Conservation (phyloP, 1,140 invertebrate genomes). For the Saccostrea glomerata region DNA sequence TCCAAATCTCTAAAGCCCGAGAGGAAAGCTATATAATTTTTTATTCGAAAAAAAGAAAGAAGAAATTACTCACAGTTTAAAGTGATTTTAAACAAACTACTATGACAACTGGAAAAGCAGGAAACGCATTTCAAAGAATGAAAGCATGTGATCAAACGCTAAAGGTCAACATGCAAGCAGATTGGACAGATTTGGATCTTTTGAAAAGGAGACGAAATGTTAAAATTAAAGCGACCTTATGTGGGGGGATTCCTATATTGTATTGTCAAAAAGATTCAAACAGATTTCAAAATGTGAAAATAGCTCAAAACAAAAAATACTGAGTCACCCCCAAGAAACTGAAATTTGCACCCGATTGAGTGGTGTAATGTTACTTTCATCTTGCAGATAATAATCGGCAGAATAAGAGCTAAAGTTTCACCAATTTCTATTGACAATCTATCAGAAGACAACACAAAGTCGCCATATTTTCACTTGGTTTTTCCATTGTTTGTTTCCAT, state of each 20-base stretch:
- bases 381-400: slow-evolving; percentile 15
- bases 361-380: slow-evolving; percentile 28
- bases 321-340: slow-evolving; percentile 18
- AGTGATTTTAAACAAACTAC: slow-evolving; percentile 12
- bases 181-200: background rate
- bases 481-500: slow-evolving; percentile 17
- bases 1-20: background rate
- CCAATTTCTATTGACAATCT: slow-evolving; percentile 13
- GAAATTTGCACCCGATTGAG: slow-evolving; percentile 30
- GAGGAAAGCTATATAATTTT: background rate
- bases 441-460: slow-evolving; percentile 25
- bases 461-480: slow-evolving; percentile 13
- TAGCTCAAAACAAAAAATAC: slow-evolving; percentile 31
- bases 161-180: slow-evolving; percentile 13
- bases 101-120: background rate
- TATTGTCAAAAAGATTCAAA: slow-evolving; percentile 19
- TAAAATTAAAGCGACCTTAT: slow-evolving; percentile 13
- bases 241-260: slow-evolving; percentile 27
- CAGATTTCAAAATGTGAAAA: slow-evolving; percentile 33
- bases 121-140: slow-evolving; percentile 13
- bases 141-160: slow-evolving; percentile 7
- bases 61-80: slow-evolving; percentile 7
- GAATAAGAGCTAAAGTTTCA: slow-evolving; percentile 21
- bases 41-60: background rate
- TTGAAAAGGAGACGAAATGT: slow-evolving; percentile 23